A percentile compares a stretch with the other conserved stretches of the same genome.
Conservation (phyloP, 2,797 vertebrate species). For the Trichosurus vulpecula region DNA sequence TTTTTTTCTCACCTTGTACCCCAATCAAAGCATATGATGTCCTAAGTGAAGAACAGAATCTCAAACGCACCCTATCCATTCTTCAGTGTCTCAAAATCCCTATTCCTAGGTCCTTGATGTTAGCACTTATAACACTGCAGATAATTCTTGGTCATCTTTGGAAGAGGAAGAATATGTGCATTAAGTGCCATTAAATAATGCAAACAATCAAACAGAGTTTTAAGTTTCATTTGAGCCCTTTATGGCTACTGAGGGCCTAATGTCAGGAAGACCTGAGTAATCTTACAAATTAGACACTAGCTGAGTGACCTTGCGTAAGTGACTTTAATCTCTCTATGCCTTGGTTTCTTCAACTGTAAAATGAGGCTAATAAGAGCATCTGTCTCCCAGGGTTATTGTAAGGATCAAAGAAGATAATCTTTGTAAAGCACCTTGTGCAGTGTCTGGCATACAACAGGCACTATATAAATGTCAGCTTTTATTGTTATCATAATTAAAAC, state of each 20-base stretch:
- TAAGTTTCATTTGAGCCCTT: not conserved
- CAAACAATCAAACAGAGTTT: not conserved
- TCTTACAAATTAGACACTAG: not conserved
- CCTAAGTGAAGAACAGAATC: not conserved
- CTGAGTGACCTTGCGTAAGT: not conserved
- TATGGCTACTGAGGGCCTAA: not conserved
- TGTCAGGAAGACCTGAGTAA: not conserved
- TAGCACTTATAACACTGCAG: not conserved
- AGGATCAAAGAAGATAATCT: not conserved
- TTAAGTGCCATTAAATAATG: not conserved
- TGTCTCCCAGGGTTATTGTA: not conserved
- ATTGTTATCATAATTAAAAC: not conserved
- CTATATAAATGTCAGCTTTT: not conserved
- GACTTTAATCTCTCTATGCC: not conserved
- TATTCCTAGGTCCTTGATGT: not conserved
- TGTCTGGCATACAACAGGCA: not conserved
- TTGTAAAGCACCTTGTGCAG: not conserved
- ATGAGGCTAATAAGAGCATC: not conserved
- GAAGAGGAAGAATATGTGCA: not conserved
- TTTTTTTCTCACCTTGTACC: not conserved
- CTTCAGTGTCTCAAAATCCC: not conserved
- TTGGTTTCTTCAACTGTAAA: not conserved
- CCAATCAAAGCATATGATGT: not conserved
- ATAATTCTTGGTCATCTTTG: conserved; percentile 4
- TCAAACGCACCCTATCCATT: not conserved